These are phyloP conservation scores for Limonius californicus DNA, from an alignment of 1,140 invertebrate genomes.

Conservation along the genomic window DNA sequence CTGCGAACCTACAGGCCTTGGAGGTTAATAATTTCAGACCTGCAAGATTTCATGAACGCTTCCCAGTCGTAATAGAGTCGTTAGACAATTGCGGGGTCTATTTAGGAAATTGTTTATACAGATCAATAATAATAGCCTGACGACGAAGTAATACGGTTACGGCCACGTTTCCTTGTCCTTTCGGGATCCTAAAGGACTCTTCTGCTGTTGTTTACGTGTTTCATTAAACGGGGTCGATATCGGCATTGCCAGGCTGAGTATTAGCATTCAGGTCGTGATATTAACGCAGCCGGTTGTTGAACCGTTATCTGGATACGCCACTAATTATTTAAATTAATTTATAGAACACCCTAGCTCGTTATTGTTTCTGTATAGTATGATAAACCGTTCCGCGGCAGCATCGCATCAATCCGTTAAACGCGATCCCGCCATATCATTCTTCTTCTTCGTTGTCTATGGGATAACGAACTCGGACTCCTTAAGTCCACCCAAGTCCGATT, in stretches of 20 bases:
- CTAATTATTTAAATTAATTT: constrained; percentile 32
- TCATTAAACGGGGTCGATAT: constrained; percentile 27
- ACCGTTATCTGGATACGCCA: constrained; percentile 26
- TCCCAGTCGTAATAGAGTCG: too few species aligned
- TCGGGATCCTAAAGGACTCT: constrained; percentile 14
- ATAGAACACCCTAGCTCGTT: constrained; percentile 8
- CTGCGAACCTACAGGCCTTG: too few species aligned
- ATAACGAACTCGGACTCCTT: too few species aligned
- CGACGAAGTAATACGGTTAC: not conserved
- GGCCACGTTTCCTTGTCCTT: not conserved
- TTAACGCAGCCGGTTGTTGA: constrained; percentile 21
- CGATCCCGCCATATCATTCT: too few species aligned
- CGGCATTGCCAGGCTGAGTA: constrained; percentile 21
- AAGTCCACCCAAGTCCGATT: too few species aligned
- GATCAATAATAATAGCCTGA: not conserved
- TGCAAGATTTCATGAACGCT: too few species aligned
- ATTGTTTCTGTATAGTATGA: too few species aligned
- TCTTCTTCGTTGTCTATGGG: too few species aligned
- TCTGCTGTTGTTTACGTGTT: constrained; percentile 27
- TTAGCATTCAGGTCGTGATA: constrained; percentile 28
- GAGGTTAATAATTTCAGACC: too few species aligned
- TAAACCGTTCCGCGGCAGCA: too few species aligned
- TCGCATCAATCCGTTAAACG: too few species aligned
- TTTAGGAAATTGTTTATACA: constrained; percentile 2
- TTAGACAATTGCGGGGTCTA: not conserved